phyloP scores from a whole-genome alignment of 2,888 invertebrate genomes.

The Biston betularia region DNA sequence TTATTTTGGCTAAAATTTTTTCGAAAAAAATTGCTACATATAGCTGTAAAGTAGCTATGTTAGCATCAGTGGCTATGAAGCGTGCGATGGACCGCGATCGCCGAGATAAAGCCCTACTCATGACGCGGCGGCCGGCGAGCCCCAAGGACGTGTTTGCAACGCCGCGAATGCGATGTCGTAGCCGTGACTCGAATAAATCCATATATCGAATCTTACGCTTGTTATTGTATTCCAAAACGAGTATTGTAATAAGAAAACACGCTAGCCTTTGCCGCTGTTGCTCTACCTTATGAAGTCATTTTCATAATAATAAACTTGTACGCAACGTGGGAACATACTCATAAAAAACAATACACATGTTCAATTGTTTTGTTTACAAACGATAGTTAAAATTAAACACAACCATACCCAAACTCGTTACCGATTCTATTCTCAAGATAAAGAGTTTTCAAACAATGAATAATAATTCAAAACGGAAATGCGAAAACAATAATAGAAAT shows the following conservation, averaged over 20 bases:
- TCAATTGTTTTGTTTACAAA: conserved; percentile 24
- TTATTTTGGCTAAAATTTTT: too few relatives aligned
- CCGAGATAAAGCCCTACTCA: conserved; percentile 10
- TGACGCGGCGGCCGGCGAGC: conserved; percentile 1
- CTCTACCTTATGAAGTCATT: conserved; percentile 20
- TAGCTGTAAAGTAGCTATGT: too few relatives aligned
- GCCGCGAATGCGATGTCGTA: conserved; percentile 29
- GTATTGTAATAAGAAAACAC: conserved; percentile 56
- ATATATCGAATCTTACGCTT: conserved; percentile 58
- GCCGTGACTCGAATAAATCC: conserved; percentile 75
- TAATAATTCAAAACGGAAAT: conserved; percentile 28
- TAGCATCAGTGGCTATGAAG: conserved; percentile 33
- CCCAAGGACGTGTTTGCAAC: conserved; percentile 1
- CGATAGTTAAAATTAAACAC: conserved; percentile 12
- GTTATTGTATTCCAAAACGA: conserved; percentile 71
- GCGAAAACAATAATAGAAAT: conserved; percentile 27
- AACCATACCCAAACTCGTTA: conserved; percentile 1
- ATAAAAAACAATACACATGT: background rate
- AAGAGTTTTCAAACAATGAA: conserved; percentile 28
- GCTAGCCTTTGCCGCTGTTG: conserved; percentile 14
- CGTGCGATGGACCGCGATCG: conserved; percentile 46
- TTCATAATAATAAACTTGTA: background rate
- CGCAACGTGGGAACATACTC: background rate
- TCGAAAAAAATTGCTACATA: too few relatives aligned
- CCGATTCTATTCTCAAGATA: conserved; percentile 26